Conservation (phyloP, 1,140 invertebrate genomes). For the Ectropis grisescens region DNA sequence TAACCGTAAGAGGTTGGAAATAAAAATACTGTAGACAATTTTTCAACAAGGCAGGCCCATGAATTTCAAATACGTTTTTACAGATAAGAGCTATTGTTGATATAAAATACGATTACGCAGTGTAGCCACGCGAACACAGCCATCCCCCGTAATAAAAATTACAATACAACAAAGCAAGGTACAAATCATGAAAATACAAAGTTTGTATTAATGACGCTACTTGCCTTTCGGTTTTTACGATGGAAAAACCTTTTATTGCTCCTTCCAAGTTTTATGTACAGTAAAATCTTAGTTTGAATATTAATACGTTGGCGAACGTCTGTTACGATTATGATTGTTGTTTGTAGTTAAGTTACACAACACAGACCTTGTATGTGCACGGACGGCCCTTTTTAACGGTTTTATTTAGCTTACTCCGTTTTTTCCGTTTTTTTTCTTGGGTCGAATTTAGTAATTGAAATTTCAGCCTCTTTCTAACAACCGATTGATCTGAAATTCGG, state of each 20-base stretch:
- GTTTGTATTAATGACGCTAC: slow-evolving; percentile 41
- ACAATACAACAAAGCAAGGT: slow-evolving; percentile 44
- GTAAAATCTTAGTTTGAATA: slow-evolving; percentile 15
- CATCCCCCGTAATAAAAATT: slow-evolving; percentile 42
- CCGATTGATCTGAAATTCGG: too few species aligned
- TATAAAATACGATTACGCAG: slow-evolving; percentile 54
- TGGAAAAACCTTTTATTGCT: slow-evolving; percentile 20
- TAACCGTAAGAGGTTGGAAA: slow-evolving; percentile 31
- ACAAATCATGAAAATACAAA: slow-evolving; percentile 48
- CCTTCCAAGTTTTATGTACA: slow-evolving; percentile 12
- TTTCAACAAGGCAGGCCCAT: slow-evolving; percentile 37
- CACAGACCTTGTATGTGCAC: too few species aligned
- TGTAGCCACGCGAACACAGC: slow-evolving; percentile 35
- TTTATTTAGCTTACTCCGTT: too few species aligned
- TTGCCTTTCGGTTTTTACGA: slow-evolving; percentile 23
- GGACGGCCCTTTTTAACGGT: too few species aligned
- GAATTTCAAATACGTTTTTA: slow-evolving; percentile 51
- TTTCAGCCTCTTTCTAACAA: too few species aligned
- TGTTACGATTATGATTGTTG: too few species aligned
- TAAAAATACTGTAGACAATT: slow-evolving; percentile 43
- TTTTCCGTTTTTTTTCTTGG: too few species aligned
- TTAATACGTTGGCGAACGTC: too few species aligned
- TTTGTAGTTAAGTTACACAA: too few species aligned
- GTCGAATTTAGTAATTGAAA: too few species aligned
- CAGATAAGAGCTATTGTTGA: slow-evolving; percentile 47